These are phyloP conservation scores for Sinonovacula constricta DNA, from an alignment of 1,140 invertebrate genomes.

Conservation along the genomic window DNA sequence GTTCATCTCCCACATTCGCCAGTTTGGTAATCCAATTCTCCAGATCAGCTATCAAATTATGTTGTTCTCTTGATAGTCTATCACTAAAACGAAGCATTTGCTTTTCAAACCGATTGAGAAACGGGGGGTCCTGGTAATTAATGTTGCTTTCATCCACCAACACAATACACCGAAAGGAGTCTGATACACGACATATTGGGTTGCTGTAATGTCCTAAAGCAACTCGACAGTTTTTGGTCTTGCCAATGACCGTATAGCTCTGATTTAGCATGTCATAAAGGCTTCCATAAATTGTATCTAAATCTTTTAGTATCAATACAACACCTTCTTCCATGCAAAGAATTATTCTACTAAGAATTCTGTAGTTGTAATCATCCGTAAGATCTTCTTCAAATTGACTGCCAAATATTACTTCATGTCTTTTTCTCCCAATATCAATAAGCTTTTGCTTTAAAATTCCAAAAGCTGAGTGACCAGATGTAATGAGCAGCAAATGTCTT, in stretches of 20 bases:
- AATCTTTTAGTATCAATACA: conserved; percentile 64
- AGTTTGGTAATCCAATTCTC: conserved; percentile 22
- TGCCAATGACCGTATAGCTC: conserved; percentile 66
- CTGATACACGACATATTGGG: conserved; percentile 68
- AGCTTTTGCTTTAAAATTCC: conserved; percentile 54
- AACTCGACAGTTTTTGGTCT: conserved; percentile 65
- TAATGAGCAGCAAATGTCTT: conserved; percentile 62
- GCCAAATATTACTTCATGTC: conserved; percentile 61
- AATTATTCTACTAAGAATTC: conserved; percentile 69
- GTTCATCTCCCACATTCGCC: conserved; percentile 2
- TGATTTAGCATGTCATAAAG: conserved; percentile 73
- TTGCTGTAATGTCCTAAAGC: conserved; percentile 68
- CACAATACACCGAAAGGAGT: conserved; percentile 67
- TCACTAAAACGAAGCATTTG: conserved; percentile 58
- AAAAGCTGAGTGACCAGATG: conserved; percentile 58
- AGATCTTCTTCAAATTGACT: conserved; percentile 69
- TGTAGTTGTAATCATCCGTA: conserved; percentile 64
- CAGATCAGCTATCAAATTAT: background rate
- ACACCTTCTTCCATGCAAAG: conserved; percentile 71
- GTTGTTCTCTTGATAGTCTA: conserved; percentile 24
- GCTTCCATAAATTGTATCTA: conserved; percentile 71
- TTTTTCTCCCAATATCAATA: conserved; percentile 29
- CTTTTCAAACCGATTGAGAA: conserved; percentile 72
- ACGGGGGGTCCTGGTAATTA: conserved; percentile 63
- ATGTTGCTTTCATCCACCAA: conserved; percentile 65